Base-by-base conservation (phyloP, 2,888 invertebrate genomes). In the Apeira syringaria region DNA sequence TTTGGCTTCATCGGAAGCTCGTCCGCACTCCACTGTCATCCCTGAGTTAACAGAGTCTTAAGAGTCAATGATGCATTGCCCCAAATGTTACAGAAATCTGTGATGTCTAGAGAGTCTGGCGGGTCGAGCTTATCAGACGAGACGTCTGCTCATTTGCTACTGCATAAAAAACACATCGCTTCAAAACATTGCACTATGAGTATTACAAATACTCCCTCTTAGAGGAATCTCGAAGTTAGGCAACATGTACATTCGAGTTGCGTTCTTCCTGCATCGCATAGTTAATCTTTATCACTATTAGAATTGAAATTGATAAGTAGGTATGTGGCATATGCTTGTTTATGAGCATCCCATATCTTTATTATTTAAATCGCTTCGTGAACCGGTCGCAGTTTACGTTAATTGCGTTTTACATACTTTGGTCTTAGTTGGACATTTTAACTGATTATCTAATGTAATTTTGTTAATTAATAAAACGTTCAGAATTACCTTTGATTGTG, bases 291-390 rank as follows among this genome's bases (percentile, higher is more conserved):
- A 62, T 50, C 61, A 52, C 63, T 64, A 75, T 72, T 78, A 78
- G 76, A 78, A 80, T 81, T 83, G 77, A 80, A 78, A 77, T 79
- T 74, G 80, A 78, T 80, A 85, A 83, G 80, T 79, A 78, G 78
- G 78, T 78, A 83, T 78, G 86, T 88, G 83, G 79, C 74, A 72
- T 88, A 85, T 85, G 85, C 77, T 80, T 75, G 79, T 86, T 85
- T 84, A 83, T 79, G 71, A 69, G 60, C 60, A 67, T 64, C 56
- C 69, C 73, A 62, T 85, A 85, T 86, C 83, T 86, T 80, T 85
- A 83, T 82, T 83, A 82, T 81, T 77, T 60, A 73, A 79, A 78
- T 80, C 66, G 74, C 59, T 64, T 53, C 24, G 33, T 36, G 55
- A 70, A 81, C 85, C 84, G 83, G 85, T 82, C 71, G 53, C 45